Evolutionary conservation across 2,888 invertebrate species (phyloP), one percentile per base, ranked within the genome.

Genomic region (Coleophora deauratella): DNA sequence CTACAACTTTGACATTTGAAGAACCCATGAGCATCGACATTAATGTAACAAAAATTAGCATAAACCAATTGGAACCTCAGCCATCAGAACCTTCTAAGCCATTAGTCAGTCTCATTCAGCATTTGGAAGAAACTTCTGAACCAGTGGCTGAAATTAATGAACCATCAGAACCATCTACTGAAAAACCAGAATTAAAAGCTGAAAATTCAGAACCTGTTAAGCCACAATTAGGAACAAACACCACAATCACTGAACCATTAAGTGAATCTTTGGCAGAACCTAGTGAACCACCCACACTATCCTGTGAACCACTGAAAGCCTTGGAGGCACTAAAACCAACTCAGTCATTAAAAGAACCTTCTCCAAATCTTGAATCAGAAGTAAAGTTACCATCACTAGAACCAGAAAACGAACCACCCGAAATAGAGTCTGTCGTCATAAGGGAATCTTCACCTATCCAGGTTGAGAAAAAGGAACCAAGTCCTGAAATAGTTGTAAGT

Each of bases 401-500:
- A 15, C 4, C 38, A 14, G 27, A 3, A 14, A 9, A 12, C n/a
- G 14, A 34, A 9, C 13, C 32, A 41, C 31, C 31, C 4, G 33
- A 21, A 21, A 21, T 21, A 21, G 21, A 21, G 21, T 21, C 21
- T 21, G 21, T 21, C 3, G 21, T 21, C 21, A 21, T 21, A 4
- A 21, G 21, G 21, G 21, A 21, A 6, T 21, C 6, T 4, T 4
- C 21, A 6, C 21, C 21, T 4, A 21, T 21, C 3, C 21, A 3
- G 3, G 21, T 21, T 21, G 21, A 21, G 21, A 21, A 21, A 21
- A 52, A 58, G 40, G 65, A 59, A 44, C 54, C 54, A 1, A 62
- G 53, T 54, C 60, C 60, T 27, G 52, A 59, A 51, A 30, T 47
- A 7, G 41, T 43, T 28, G 47, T 50, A 21, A 46, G 47, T 2